Conservation (phyloP, 2,888 invertebrate species). For the Pyralis farinalis region DNA sequence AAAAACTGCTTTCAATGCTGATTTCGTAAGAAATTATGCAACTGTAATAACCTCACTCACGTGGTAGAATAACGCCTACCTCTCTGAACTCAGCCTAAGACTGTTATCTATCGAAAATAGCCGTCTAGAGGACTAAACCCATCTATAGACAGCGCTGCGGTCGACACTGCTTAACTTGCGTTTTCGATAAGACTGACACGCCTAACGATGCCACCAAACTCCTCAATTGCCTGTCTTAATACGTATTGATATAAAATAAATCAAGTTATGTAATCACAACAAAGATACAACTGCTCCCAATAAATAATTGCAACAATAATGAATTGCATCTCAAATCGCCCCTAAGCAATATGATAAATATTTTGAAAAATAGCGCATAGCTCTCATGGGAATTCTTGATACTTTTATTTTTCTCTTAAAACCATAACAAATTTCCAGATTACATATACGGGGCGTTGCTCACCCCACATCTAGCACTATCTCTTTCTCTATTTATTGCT, state of each 20-base stretch:
- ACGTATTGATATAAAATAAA: not conserved
- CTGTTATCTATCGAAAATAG: too few relatives aligned
- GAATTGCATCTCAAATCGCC: conserved; percentile 3
- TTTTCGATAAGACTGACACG: too few relatives aligned
- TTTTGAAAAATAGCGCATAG: conserved; percentile 45
- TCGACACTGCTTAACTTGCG: too few relatives aligned
- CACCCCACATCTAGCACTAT: conserved; percentile 42
- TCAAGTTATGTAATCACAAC: not conserved
- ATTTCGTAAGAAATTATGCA: too few relatives aligned
- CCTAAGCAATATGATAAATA: conserved; percentile 17
- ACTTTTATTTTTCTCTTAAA: conserved; percentile 62
- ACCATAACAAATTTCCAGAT: conserved; percentile 78
- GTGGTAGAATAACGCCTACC: too few relatives aligned
- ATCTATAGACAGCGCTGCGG: too few relatives aligned
- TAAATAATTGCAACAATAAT: conserved; percentile 4
- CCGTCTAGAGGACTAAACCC: too few relatives aligned
- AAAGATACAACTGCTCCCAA: conserved; percentile 3
- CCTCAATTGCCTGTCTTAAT: too few relatives aligned
- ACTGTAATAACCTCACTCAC: too few relatives aligned
- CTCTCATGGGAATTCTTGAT: conserved; percentile 52
- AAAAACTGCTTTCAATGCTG: too few relatives aligned
- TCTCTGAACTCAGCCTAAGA: too few relatives aligned
- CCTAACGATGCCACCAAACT: too few relatives aligned
- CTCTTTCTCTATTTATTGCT: conserved; percentile 72
- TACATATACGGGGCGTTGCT: conserved; percentile 44